These are phyloP conservation scores for Cyanoderma ruficeps DNA, from an alignment of 2,113 vertebrate species.

Conservation along the genomic window DNA sequence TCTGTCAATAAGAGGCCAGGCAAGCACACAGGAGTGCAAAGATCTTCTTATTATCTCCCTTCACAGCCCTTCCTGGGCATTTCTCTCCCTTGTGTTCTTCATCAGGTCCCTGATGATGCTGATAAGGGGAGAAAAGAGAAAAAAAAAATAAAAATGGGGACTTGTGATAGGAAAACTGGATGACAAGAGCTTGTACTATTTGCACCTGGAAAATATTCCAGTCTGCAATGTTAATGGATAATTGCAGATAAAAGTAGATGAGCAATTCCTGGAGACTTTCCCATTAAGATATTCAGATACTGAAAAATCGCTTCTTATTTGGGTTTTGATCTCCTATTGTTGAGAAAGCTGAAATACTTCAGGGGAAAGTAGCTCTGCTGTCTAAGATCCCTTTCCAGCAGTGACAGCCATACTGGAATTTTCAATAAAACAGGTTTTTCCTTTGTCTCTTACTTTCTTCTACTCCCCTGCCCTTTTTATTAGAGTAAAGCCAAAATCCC, in stretches of 20 bases:
- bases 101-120: conserved; percentile 21
- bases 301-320: neutral
- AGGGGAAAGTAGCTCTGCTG: neutral
- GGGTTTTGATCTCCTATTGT: conserved; percentile 44
- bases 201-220: conserved; percentile 1
- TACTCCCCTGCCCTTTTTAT: neutral
- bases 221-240: conserved; percentile 54
- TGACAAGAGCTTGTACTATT: neutral
- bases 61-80: neutral
- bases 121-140: neutral
- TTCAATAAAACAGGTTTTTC: neutral
- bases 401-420: neutral
- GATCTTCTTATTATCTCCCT: neutral
- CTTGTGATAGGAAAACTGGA: neutral
- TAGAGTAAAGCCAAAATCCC: neutral
- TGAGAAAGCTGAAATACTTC: conserved; percentile 8
- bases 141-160: neutral
- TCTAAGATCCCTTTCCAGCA: neutral
- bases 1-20: conserved; percentile 34
- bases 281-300: conserved; percentile 70
- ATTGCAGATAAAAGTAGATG: conserved; percentile 58
- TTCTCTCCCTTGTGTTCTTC: conserved; percentile 32
- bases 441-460: neutral
- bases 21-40: neutral
- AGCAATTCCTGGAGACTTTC: conserved; percentile 57